Evolutionary conservation across 2,888 invertebrate genomes (phyloP).

Genomic region (Thalpophila matura): DNA sequence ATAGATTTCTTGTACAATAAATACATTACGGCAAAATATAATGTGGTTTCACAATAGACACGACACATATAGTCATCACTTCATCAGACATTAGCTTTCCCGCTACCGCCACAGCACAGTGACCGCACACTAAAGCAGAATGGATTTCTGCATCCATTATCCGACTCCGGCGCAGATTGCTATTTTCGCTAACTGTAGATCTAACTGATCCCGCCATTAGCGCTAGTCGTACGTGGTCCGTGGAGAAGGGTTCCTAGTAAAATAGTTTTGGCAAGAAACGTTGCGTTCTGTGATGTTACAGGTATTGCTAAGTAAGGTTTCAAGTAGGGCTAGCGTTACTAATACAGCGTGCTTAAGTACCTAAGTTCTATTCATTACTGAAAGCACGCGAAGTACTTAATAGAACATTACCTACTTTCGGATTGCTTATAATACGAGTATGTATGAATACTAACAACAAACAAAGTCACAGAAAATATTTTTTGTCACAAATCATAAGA

Average conservation of each 20-base stretch:
- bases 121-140: slow-evolving; percentile 64
- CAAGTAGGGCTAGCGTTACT: not conserved
- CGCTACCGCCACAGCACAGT: slow-evolving; percentile 33
- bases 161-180: slow-evolving; percentile 63
- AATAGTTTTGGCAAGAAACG: slow-evolving; percentile 35
- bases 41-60: slow-evolving; percentile 13
- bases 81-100: not conserved
- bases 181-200: slow-evolving; percentile 73
- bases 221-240: slow-evolving; percentile 28
- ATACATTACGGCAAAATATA: not conserved
- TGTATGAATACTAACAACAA: not conserved
- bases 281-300: slow-evolving; percentile 11
- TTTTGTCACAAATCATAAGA: not conserved
- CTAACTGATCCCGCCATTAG: slow-evolving; percentile 52
- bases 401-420: not conserved
- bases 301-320: not conserved
- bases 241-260: slow-evolving; percentile 54
- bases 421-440: not conserved
- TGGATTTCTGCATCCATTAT: slow-evolving; percentile 73
- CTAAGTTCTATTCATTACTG: slow-evolving; percentile 6
- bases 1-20: not conserved
- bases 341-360: slow-evolving; percentile 5
- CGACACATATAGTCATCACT: not conserved
- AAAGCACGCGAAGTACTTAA: not conserved
- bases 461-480: not conserved